Evolutionary conservation across 2,888 invertebrate species (phyloP), one percentile per base, ranked within the genome.

Genomic region (Deroplatys truncata): DNA sequence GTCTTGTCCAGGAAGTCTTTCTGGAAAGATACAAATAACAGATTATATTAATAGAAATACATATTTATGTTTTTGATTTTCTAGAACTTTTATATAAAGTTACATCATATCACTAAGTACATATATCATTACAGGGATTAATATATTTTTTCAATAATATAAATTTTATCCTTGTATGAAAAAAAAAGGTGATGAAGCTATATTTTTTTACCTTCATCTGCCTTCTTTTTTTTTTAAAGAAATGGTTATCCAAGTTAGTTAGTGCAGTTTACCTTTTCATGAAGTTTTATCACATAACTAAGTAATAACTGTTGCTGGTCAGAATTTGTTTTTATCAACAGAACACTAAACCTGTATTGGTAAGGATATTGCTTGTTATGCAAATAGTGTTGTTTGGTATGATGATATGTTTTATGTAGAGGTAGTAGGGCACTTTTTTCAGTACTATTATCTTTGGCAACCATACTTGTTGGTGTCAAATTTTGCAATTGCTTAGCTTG

Each of bases 61-160:
- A 89, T 89, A 89, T 84, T 87, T 83, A n/a, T 35, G 82, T 87
- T 87, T 10, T 82, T 82, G 43, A 82, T 86, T 89, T 89, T 89
- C 85, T 89, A 89, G 89, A 89, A 89, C 56, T 86, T 86, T 89
- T 89, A 89, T 89, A 89, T 87, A 56, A 87, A 87, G 84, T 89
- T 89, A 87, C 86, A 86, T 86, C 89, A 89, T 89, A 89, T 89
- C 89, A 89, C 56, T 28, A 49, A 72, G 82, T 56, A 87, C 72
- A 83, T 72, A 89, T 87, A 87, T 31, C 86, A 84, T 28, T 86
- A 89, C 89, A 87, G 87, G 85, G 89, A 89, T 89, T 86, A 13
- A 87, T 86, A 86, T 86, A 86, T 86, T 89, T 89, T 89, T 89
- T 89, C 86, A 89, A 56, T 43, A 86, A 87, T 84, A 15, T 87